Evolutionary conservation across 2,888 invertebrate genomes (phyloP), one percentile per base, ranked within the genome.

Genomic region (Ormyrus thymus): DNA sequence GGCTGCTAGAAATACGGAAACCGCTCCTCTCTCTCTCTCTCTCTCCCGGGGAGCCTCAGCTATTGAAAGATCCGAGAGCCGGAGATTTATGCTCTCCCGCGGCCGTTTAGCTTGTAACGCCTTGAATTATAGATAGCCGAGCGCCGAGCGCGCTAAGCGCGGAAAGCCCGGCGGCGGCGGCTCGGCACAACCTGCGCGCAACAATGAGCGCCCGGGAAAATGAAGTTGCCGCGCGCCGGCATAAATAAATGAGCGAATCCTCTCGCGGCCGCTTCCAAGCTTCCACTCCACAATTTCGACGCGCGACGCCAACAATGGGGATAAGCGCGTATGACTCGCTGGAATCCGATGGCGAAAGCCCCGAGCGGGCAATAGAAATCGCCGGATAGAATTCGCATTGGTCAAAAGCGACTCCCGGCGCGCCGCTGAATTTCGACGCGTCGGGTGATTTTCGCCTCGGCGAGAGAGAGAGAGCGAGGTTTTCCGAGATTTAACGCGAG

Each of bases 61-160:
- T 84, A 86, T 87, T 86, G 87, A 86, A 86, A 86, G 86, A 87
- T 86, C 84, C 81, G 48, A 72, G 29, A 29, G 71, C 81, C 68
- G 81, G 83, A 85, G 87, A 88, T 87, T 88, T 88, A 88, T 86
- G 84, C 84, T 82, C 82, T 77, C 81, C 81, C 81, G 85, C 70
- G 84, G 82, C 81, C 84, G 86, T 87, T 85, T 86, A 84, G 81
- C 84, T 86, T 85, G 87, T 86, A 86, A 86, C 87, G 85, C 87
- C 86, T 87, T 88, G 87, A 87, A 87, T 88, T 84, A 84, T 85
- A 86, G 84, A 86, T 84, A 84, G 82, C 83, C 83, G 83, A 80
- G 84, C 83, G 81, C 81, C 69, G 59, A 48, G 79, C 56, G 61
- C 71, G 29, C 29, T 68, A 55, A 15, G 46, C 45, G 65, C 58